Evolutionary conservation across 1,140 invertebrate genomes (phyloP), one percentile per base, ranked within the genome.

Genomic region (Hyposmocoma kahamanoa): DNA sequence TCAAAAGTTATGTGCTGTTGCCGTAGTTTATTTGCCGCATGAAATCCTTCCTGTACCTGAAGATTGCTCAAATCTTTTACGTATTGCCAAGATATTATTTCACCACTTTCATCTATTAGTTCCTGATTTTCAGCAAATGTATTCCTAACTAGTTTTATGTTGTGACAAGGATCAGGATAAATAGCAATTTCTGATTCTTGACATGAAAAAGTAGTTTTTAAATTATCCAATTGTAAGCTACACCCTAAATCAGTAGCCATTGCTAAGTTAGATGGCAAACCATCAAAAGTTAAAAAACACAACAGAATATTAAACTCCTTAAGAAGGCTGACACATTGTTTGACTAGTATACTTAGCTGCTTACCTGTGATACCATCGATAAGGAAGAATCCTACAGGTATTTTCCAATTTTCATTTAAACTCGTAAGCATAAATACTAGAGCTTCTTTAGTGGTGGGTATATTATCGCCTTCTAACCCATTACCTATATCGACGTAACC

Each of bases 301-400:
- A 55, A 42, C 3, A 11, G 24, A 17, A 57, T 19, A 9, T 42
- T 46, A 42, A 18, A 24, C 18, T 48, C 30, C 9, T 18, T 41
- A 18, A 52, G 22, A 19, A 41, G 15, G 3, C 15, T 5, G n/a
- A 57, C 17, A 24, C 51, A 50, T 50, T 59, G 46, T 32, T 36
- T 15, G 22, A 71, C 43, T 24, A 68, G 53, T 41, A 47, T 47
- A 6, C 55, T 47, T 60, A 61, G 61, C 38, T 70, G 41, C 9
- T 28, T 15, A 3, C 45, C 56, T 21, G 15, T 52, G 11, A 73
- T 42, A 26, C 42, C 41, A 36, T 57, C 15, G n/a, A 67, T 65
- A 13, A 78, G 62, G 62, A 72, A 78, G 47, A 77, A 77, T 0
- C 57, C 63, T 15, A 72, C 57, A 15, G 72, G 71, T 6, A 79